Conservation (phyloP, 2,113 vertebrate genomes). For the Orientallactaga bullata region DNA sequence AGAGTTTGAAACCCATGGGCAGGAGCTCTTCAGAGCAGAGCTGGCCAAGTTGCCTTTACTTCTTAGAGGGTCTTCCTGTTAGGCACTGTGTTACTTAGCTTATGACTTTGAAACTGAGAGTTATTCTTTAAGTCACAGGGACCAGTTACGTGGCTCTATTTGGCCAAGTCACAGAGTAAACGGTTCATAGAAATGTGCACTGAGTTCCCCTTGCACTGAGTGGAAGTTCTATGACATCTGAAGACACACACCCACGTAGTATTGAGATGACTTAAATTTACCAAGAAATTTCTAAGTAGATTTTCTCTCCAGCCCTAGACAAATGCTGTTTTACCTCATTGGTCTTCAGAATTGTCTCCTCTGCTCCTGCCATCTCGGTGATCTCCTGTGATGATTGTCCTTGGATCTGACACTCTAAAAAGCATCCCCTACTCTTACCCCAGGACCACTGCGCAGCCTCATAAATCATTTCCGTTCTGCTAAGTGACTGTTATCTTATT, state of each 20-base stretch:
- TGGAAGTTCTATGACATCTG: background rate
- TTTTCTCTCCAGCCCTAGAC: background rate
- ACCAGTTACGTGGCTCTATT: background rate
- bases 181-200: background rate
- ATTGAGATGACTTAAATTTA: background rate
- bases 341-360: background rate
- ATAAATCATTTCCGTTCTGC: background rate
- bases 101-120: background rate
- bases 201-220: conserved; percentile 20
- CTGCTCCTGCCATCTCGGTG: background rate
- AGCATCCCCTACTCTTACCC: background rate
- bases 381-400: rapidly evolving
- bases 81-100: background rate
- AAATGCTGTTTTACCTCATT: background rate
- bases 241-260: background rate
- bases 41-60: background rate
- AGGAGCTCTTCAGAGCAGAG: rapidly evolving
- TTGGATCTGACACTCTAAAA: background rate
- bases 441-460: background rate
- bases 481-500: background rate
- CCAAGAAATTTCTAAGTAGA: background rate
- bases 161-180: background rate
- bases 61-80: too few species aligned
- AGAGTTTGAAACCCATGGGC: background rate
- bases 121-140: background rate